Percentiles rank a stretch among this genome's conserved stretches.
phyloP scores from a whole-genome alignment of 2,797 vertebrate genomes.

The Mastacembelus armatus region DNA sequence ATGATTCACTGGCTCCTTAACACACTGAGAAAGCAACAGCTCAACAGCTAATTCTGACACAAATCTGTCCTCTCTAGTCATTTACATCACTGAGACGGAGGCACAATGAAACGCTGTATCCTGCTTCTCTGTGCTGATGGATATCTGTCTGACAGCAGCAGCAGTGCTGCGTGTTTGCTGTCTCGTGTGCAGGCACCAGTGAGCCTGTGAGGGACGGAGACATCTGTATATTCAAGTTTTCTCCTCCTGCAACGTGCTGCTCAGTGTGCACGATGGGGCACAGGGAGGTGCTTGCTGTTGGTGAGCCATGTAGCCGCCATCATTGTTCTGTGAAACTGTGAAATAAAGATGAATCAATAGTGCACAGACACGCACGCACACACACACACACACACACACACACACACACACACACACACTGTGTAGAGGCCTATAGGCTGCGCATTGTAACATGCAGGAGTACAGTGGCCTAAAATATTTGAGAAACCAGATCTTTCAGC shows the following conservation, averaged over 20 bases:
- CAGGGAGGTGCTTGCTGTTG: constrained; percentile 52
- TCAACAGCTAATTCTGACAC: constrained; percentile 45
- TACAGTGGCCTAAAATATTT: background rate
- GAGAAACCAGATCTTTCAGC: background rate
- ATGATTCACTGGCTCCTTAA: constrained; percentile 9
- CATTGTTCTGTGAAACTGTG: constrained; percentile 64
- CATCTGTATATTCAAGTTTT: constrained; percentile 68
- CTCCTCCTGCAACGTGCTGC: constrained; percentile 56
- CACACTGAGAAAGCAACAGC: constrained; percentile 7
- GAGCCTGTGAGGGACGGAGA: constrained; percentile 76
- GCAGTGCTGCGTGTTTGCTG: constrained; percentile 27
- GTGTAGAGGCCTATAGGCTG: background rate
- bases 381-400: background rate
- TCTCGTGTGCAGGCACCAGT: constrained; percentile 65
- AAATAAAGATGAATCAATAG: constrained; percentile 65
- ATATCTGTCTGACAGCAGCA: constrained; percentile 55
- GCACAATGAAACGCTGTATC: constrained; percentile 5
- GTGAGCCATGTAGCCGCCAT: constrained; percentile 61
- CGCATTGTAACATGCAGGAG: too few relatives aligned
- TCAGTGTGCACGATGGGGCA: constrained; percentile 52
- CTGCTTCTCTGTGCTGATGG: constrained; percentile 38
- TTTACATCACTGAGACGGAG: constrained; percentile 11
- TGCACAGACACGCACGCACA: constrained; percentile 4
- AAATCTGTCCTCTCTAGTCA: constrained; percentile 25
- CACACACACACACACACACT: background rate